Base-by-base conservation (phyloP, 2,113 vertebrate species). In the Agelaius phoeniceus region DNA sequence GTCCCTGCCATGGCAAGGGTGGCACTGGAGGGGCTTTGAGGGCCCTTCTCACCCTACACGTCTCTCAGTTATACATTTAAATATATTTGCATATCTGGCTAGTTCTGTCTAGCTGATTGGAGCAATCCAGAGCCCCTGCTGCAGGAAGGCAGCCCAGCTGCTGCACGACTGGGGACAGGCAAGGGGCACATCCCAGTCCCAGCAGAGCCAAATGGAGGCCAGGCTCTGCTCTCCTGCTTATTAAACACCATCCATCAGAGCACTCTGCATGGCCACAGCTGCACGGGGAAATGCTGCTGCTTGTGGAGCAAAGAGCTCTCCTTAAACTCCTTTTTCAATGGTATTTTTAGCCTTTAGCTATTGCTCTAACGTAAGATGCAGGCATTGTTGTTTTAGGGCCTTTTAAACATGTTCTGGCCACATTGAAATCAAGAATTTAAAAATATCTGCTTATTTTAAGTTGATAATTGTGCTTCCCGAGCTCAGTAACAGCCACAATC, bases 141-240 rank as follows among this genome's bases (percentile, higher is more conserved):
- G 43, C 14, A 5, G 1, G 6, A 15, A 7, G 37, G 20, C 23
- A 21, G 43, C 31, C 52, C 90, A 92, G 86, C 67, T 76, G 46
- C 78, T 87, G 7, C 16, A 5, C 9, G 0, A 10, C 0, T 2
- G 51, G 68, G 65, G 39, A 51, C 23, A 0, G 1, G 39, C 8
- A 33, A 15, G 22, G 3, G 4, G 22, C 83, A 57, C 49, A 17
- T 24, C 83, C 83, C 21, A 2, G 7, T 8, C 46, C 17, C 83
- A 33, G 46, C 79, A 59, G 46, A 1, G 63, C 66, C 78, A 59
- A 55, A 55, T 1, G 31, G 1, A 12, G 59, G 39, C 43, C 83
- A 54, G 0, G 19, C 86, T 55, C 68, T 2, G 7, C 68, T 51
- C 86, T 58, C 5, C 48, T 59, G 86, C 57, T 92, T 23, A 75